Conservation (phyloP, 2,797 vertebrate species). For the Channallabes apus region DNA sequence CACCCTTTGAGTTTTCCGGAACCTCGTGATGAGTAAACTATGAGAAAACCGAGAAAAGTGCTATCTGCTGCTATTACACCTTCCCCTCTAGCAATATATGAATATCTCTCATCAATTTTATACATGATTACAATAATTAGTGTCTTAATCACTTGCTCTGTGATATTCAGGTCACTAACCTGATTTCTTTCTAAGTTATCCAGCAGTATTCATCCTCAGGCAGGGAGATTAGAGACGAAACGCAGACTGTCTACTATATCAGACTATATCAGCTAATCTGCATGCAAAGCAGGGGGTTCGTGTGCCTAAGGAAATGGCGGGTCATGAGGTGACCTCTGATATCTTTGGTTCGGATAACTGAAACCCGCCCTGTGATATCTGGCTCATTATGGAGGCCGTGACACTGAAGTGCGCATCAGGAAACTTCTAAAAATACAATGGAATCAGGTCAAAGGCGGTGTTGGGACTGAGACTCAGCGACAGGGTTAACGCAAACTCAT, state of each 20-base stretch:
- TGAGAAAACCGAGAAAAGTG: not conserved
- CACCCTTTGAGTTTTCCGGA: not conserved
- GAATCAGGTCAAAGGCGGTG: constrained; percentile 54
- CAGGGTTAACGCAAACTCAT: constrained; percentile 47
- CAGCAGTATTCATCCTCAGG: constrained; percentile 49
- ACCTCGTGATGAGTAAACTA: not conserved
- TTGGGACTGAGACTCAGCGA: constrained; percentile 43
- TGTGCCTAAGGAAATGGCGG: constrained; percentile 64
- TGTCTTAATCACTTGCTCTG: constrained; percentile 14
- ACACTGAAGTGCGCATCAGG: constrained; percentile 29
- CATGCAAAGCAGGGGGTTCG: constrained; percentile 72
- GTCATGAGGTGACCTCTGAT: constrained; percentile 59
- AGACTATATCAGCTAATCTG: constrained; percentile 60
- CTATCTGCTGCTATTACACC: not conserved
- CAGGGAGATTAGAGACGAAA: constrained; percentile 37
- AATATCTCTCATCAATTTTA: not conserved
- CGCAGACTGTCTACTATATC: not conserved
- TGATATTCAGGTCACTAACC: constrained; percentile 38
- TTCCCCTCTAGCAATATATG: no score
- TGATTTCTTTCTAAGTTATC: constrained; percentile 40
- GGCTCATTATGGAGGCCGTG: constrained; percentile 26
- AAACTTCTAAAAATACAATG: constrained; percentile 55
- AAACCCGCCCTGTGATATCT: constrained; percentile 35
- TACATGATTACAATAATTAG: constrained; percentile 10
- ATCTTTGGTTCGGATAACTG: not conserved